Conservation (phyloP, 2,888 invertebrate species). For the Coenonympha glycerion region DNA sequence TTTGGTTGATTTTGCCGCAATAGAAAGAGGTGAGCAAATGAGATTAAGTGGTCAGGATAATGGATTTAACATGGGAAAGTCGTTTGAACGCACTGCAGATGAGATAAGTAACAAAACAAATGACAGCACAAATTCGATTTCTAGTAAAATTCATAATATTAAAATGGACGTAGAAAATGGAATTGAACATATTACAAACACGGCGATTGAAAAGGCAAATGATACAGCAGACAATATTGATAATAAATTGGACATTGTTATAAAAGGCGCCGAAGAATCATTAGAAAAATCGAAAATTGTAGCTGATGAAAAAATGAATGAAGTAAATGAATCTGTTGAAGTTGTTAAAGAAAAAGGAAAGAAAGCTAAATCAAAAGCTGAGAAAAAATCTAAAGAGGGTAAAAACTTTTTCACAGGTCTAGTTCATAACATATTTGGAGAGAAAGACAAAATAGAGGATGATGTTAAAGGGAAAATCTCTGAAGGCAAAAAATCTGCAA, state of each 20-base stretch:
- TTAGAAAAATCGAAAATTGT: constrained; percentile 45
- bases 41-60: constrained; percentile 45
- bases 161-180: constrained; percentile 47
- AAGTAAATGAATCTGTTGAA: constrained; percentile 50
- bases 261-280: constrained; percentile 35
- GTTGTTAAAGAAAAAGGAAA: constrained; percentile 46
- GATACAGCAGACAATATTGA: constrained; percentile 44
- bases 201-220: constrained; percentile 37
- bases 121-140: constrained; percentile 15
- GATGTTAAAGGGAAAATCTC: constrained; percentile 56
- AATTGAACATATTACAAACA: constrained; percentile 41
- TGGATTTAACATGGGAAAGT: constrained; percentile 43
- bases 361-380: constrained; percentile 51
- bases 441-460: constrained; percentile 65
- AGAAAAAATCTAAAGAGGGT: constrained; percentile 66
- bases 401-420: constrained; percentile 65
- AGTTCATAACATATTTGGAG: constrained; percentile 65
- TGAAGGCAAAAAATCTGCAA: constrained; percentile 58
- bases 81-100: constrained; percentile 43
- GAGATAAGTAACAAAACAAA: constrained; percentile 39
- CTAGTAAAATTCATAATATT: constrained; percentile 38
- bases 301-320: constrained; percentile 47
- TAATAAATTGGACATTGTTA: constrained; percentile 43
- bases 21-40: constrained; percentile 56
- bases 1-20: constrained; percentile 56